These are phyloP conservation scores for Virgularia gustaviana DNA, from an alignment of 92 coral and sea anemone genomes.

Conservation along the genomic window DNA sequence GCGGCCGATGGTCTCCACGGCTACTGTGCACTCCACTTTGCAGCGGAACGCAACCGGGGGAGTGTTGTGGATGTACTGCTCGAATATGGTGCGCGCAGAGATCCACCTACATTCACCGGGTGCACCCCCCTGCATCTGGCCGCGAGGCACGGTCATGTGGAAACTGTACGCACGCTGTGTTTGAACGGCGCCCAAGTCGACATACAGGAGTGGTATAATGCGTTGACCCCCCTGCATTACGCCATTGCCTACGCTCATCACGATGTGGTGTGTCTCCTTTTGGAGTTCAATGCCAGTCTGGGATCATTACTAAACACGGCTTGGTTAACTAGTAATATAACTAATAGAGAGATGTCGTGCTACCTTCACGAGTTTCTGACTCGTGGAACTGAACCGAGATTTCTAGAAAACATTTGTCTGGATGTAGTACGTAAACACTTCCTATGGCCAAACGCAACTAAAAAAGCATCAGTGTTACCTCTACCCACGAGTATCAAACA, in stretches of 20 bases:
- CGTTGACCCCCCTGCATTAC: conserved; percentile 75
- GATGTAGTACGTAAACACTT: conserved; percentile 21
- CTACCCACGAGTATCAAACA: conserved; percentile 13
- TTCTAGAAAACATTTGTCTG: conserved; percentile 23
- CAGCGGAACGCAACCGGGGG: conserved; percentile 55
- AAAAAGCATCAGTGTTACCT: conserved; percentile 7
- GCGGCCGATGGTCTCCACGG: conserved; percentile 61
- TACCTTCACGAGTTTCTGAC: neutral
- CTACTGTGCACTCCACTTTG: conserved; percentile 81
- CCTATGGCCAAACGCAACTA: conserved; percentile 18
- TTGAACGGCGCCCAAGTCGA: conserved; percentile 69
- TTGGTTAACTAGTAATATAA: neutral
- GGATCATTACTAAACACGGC: neutral
- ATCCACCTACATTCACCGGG: conserved; percentile 64
- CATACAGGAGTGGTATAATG: conserved; percentile 68
- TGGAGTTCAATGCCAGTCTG: conserved; percentile 33
- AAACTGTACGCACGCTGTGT: conserved; percentile 56
- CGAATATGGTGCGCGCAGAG: conserved; percentile 62
- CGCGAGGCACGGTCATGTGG: conserved; percentile 59
- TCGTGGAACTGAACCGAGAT: neutral
- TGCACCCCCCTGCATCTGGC: conserved; percentile 85
- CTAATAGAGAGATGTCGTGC: conserved; percentile 12
- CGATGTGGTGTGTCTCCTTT: conserved; percentile 46
- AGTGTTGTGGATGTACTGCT: conserved; percentile 57
- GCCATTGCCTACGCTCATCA: conserved; percentile 63